These are phyloP conservation scores for Tigriopus japonicus DNA, from an alignment of 1,140 invertebrate species.

Conservation along the genomic window DNA sequence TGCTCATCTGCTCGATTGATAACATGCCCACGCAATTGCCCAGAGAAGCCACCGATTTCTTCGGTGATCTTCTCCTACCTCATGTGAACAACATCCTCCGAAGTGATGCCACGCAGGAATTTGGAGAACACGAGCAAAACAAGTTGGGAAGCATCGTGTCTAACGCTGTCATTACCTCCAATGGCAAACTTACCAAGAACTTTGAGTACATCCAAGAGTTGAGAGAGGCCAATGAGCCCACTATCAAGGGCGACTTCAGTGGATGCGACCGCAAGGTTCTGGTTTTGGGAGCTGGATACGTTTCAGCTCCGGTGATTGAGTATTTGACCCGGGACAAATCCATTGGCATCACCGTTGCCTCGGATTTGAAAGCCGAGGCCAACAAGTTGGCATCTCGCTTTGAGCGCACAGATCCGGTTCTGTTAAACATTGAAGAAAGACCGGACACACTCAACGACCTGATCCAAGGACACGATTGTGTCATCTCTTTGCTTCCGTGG, in stretches of 20 bases:
- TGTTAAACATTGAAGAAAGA: constrained; percentile 56
- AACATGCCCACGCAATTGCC: constrained; percentile 99
- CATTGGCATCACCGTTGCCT: constrained; percentile 64
- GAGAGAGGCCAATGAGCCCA: constrained; percentile 33
- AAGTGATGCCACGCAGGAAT: constrained; percentile 59
- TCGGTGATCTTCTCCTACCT: constrained; percentile 77
- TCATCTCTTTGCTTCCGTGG: constrained; percentile 82
- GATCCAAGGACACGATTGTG: constrained; percentile 51
- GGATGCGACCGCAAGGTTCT: constrained; percentile 39
- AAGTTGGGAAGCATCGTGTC: constrained; percentile 20
- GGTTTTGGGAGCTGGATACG: constrained; percentile 84
- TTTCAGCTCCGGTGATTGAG: constrained; percentile 77
- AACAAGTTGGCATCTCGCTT: constrained; percentile 1
- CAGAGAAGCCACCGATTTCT: constrained; percentile 89
- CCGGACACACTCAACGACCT: constrained; percentile 48
- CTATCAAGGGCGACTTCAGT: constrained; percentile 2
- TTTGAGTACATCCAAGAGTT: constrained; percentile 90
- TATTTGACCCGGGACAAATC: constrained; percentile 65
- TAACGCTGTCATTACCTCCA: constrained; percentile 85
- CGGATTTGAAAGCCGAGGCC: constrained; percentile 52
- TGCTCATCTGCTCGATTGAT: constrained; percentile 94
- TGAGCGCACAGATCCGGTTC: constrained; percentile 47
- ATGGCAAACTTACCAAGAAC: constrained; percentile 71
- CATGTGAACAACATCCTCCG: constrained; percentile 74
- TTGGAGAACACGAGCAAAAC: constrained; percentile 2